Base-by-base conservation (phyloP, 92 coral and sea anemone genomes). In the Scolanthus callimorphus region DNA sequence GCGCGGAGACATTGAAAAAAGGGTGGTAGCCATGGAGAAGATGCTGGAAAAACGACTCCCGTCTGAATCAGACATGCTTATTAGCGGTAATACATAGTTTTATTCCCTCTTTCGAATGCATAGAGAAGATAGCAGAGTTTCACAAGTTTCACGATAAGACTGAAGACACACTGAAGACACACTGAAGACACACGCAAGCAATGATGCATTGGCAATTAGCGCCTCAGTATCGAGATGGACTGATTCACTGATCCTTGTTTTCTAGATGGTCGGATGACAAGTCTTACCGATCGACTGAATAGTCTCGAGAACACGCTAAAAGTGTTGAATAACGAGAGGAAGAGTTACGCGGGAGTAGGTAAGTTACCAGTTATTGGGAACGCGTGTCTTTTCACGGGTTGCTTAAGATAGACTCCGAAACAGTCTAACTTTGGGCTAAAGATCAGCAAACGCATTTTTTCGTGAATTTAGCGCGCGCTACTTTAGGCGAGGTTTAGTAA, bases 41-140 rank as follows among this genome's bases (percentile, higher is more conserved):
- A 34, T 31, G 21, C 11, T 65, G 0, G 20, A 51, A 37, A 61
- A 65, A 2, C 41, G 72, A 25, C 15, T 65, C 19, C 72, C 72
- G 0, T 65, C 72, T 6, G 20, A 13, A 10, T 25, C 60, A 12
- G 72, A 65, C 21, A 34, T 20, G 13, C 39, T 65, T 10, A 65
- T 65, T 29, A 65, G 50, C 55, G 72, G 72, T 65, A 31, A 62
- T 34, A n/a, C n/a, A n/a, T n/a, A n/a, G n/a, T n/a, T n/a, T n/a
- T n/a, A n/a, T n/a, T n/a, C n/a, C n/a, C n/a, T n/a, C n/a, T n/a
- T n/a, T n/a, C n/a, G n/a, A n/a, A n/a, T n/a, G n/a, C n/a, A n/a
- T n/a, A n/a, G n/a, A n/a, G n/a, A n/a, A n/a, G n/a, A n/a, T n/a
- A n/a, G n/a, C n/a, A n/a, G n/a, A n/a, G n/a, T n/a, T n/a, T n/a